Conservation (phyloP, 2,888 invertebrate genomes). For the Drosophila maculinotata region DNA sequence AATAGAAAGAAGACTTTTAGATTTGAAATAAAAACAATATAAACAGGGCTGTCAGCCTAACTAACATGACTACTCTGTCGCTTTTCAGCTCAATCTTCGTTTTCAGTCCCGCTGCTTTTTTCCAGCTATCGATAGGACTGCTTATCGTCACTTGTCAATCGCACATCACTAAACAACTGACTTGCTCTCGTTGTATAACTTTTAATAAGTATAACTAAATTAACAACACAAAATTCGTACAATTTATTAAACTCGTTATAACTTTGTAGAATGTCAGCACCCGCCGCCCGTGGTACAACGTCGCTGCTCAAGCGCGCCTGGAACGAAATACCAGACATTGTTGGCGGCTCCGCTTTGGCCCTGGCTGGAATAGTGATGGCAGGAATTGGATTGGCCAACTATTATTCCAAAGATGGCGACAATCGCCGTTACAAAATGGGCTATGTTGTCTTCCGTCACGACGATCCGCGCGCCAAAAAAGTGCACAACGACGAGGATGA, state of each 20-base stretch:
- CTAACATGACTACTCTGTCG: no score
- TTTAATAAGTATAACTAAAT: slow-evolving; percentile 56
- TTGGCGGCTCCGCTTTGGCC: slow-evolving; percentile 87
- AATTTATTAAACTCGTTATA: background rate
- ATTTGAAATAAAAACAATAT: no score
- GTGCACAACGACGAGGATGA: slow-evolving; percentile 86
- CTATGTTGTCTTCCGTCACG: slow-evolving; percentile 89
- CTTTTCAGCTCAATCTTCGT: no score
- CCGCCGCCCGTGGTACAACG: slow-evolving; percentile 76
- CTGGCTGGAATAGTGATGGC: slow-evolving; percentile 87
- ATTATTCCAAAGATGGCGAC: slow-evolving; percentile 88
- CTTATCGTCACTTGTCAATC: background rate
- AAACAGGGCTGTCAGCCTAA: no score
- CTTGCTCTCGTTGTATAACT: slow-evolving; percentile 68
- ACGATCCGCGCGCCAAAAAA: slow-evolving; percentile 88
- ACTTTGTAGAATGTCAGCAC: slow-evolving; percentile 72
- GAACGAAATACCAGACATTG: slow-evolving; percentile 90
- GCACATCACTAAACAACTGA: slow-evolving; percentile 49
- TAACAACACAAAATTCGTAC: background rate
- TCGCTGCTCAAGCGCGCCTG: slow-evolving; percentile 85
- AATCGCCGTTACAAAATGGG: slow-evolving; percentile 88
- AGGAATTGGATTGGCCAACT: slow-evolving; percentile 85
- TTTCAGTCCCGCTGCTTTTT: no score
- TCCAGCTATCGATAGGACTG: slow-evolving; percentile 37
- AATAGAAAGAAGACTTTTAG: no score